A percentile compares a stretch with the other conserved stretches of the same genome.
These are phyloP conservation scores for Tonatia bakeri DNA, from an alignment of 2,113 vertebrate species.

Conservation along the genomic window DNA sequence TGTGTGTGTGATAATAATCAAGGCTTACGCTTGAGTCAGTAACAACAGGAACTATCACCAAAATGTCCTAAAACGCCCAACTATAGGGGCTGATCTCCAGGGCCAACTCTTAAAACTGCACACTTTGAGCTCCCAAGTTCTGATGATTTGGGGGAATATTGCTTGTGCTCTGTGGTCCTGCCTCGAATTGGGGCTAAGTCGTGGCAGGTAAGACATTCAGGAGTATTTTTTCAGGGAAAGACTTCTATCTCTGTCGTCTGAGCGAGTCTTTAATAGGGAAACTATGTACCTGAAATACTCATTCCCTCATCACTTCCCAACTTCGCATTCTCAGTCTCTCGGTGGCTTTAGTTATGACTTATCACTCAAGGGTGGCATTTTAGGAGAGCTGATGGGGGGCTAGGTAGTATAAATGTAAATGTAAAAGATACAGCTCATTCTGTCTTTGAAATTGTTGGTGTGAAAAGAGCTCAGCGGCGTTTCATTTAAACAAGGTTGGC, in stretches of 20 bases:
- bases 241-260: conserved; percentile 47
- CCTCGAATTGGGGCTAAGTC: conserved; percentile 34
- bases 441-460: conserved; percentile 86
- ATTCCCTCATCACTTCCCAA: conserved; percentile 60
- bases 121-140: conserved; percentile 9
- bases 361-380: conserved; percentile 77
- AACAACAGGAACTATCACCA: not conserved
- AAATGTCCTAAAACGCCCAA: not conserved
- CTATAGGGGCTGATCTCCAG: not conserved
- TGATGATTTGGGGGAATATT: not conserved
- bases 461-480: conserved; percentile 85
- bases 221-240: conserved; percentile 40
- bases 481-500: conserved; percentile 89
- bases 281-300: conserved; percentile 35
- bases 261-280: conserved; percentile 56
- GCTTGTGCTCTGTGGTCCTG: not conserved
- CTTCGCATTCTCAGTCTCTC: conserved; percentile 56
- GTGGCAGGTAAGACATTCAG: conserved; percentile 1
- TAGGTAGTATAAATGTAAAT: conserved; percentile 85
- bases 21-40: not conserved
- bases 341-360: conserved; percentile 78
- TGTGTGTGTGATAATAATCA: not conserved
- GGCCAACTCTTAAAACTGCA: conserved; percentile 22
- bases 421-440: conserved; percentile 84
- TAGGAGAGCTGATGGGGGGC: conserved; percentile 43